phyloP scores from a whole-genome alignment of 2,113 vertebrate species.

The Archocentrus centrarchus region DNA sequence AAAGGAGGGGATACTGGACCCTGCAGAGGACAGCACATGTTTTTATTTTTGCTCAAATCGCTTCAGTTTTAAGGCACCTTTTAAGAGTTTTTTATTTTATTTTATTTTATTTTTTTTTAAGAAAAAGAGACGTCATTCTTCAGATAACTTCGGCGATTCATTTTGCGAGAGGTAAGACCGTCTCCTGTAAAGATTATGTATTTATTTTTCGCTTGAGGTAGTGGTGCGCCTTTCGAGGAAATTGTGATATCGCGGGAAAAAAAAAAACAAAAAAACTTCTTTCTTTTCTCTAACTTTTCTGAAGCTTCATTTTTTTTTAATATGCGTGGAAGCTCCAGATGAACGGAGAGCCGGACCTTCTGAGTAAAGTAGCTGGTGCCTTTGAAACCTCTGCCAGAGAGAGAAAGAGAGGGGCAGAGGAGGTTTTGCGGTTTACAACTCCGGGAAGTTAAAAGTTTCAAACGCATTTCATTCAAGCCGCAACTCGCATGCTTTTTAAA shows the following conservation, averaged over 20 bases:
- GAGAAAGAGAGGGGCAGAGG: constrained; percentile 41
- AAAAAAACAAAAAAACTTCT: neutral
- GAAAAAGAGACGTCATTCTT: constrained; percentile 37
- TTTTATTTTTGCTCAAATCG: constrained; percentile 34
- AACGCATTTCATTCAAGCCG: constrained; percentile 75
- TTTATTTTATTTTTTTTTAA: neutral
- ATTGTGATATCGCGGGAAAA: neutral
- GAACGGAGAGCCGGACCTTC: constrained; percentile 64
- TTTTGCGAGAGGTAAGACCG: constrained; percentile 62
- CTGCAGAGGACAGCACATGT: constrained; percentile 66
- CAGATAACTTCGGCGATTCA: constrained; percentile 29
- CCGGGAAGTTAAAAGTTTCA: constrained; percentile 77
- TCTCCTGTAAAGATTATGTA: neutral
- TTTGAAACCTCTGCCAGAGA: constrained; percentile 76
- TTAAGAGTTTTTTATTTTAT: neutral
- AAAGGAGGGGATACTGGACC: constrained; percentile 66
- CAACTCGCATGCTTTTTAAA: constrained; percentile 65
- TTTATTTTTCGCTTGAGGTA: neutral
- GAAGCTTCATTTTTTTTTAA: neutral
- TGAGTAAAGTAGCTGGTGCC: constrained; percentile 52
- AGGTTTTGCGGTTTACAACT: constrained; percentile 77
- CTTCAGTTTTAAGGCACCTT: constrained; percentile 28
- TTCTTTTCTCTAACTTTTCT: constrained; percentile 32
- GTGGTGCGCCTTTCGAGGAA: neutral
- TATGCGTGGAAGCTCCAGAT: constrained; percentile 6